These are phyloP conservation scores for Helicolenus hilgendorfi DNA, from an alignment of 2,797 vertebrate genomes.

Conservation along the genomic window DNA sequence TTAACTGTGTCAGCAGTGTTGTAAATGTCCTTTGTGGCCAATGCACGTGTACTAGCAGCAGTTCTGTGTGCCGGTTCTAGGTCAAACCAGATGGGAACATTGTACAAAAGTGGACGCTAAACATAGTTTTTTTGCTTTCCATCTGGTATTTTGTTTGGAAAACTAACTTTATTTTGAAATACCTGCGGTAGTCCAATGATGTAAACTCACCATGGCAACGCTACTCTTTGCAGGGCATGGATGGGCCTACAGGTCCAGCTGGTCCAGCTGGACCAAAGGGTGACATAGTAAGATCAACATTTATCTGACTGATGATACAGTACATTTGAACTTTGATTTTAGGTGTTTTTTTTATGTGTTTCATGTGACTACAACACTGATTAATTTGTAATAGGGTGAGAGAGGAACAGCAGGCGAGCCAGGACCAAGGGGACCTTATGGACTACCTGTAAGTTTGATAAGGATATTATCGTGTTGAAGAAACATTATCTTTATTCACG, in stretches of 20 bases:
- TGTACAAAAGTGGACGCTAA: constrained; percentile 27
- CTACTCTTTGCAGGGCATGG: constrained; percentile 91
- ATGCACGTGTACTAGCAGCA: constrained; percentile 74
- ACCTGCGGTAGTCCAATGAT: background rate
- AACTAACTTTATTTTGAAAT: constrained; percentile 15
- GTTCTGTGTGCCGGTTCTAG: constrained; percentile 59
- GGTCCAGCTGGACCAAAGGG: constrained; percentile 99
- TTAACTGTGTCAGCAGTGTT: constrained; percentile 84
- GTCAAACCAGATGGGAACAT: constrained; percentile 38
- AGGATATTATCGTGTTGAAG: background rate
- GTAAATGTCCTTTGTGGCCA: constrained; percentile 75
- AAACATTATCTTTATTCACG: background rate
- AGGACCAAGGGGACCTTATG: constrained; percentile 97
- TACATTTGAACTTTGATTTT: background rate
- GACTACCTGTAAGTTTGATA: constrained; percentile 94
- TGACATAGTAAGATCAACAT: constrained; percentile 93
- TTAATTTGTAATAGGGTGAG: constrained; percentile 92
- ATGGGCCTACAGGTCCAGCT: constrained; percentile 94
- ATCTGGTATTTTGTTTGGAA: constrained; percentile 22
- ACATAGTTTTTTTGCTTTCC: constrained; percentile 29
- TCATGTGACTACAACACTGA: background rate
- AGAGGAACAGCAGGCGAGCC: constrained; percentile 94
- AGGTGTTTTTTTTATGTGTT: background rate
- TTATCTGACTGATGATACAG: background rate
- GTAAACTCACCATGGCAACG: constrained; percentile 36